Evolutionary conservation across 2,797 vertebrate species (phyloP), one percentile per base, ranked within the genome.

Genomic region (Argyrosomus regius): DNA sequence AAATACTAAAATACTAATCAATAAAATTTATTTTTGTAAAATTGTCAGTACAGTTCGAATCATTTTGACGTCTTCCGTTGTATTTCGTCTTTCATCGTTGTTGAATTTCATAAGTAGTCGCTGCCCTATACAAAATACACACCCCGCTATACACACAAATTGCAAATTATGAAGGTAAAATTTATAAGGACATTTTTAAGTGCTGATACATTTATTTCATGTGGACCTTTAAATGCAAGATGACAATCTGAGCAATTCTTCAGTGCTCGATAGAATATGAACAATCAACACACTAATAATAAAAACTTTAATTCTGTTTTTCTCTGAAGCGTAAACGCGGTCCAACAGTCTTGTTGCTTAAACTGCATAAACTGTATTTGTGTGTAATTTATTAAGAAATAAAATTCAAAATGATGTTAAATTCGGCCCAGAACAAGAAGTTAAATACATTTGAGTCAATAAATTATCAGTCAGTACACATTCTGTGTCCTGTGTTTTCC

Each of bases 401-500:
- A 4, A 62, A 11, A 50, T 46, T 13, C 4, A 5, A 41, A 60
- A 60, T 0, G 0, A 22, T 61, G 14, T 50, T n/a, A 20, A 68
- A 64, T 65, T 61, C 3, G 5, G 53, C 24, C 2, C 4, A 49
- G 17, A 56, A 14, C 7, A 20, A 14, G 13, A 39, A 11, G 20
- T 39, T 3, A 41, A 69, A 39, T 3, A 24, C 3, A 46, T 4
- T 54, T 53, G 1, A 57, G 16, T 48, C 13, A 45, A n/a, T 57
- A 57, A 70, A 31, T n/a, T 2, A 11, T 14, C 8, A 39, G 35
- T 39, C 35, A 53, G 5, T 60, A 5, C 58, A 6, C 35, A 50
- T 1, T 7, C 12, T 31, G 5, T 10, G 43, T 62, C 18, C 24
- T 70, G 50, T 72, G 20, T 31, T 77, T 77, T 50, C 76, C 45